These are phyloP conservation scores for Pygoscelis antarcticus DNA, from an alignment of 2,113 vertebrate genomes.

Conservation along the genomic window DNA sequence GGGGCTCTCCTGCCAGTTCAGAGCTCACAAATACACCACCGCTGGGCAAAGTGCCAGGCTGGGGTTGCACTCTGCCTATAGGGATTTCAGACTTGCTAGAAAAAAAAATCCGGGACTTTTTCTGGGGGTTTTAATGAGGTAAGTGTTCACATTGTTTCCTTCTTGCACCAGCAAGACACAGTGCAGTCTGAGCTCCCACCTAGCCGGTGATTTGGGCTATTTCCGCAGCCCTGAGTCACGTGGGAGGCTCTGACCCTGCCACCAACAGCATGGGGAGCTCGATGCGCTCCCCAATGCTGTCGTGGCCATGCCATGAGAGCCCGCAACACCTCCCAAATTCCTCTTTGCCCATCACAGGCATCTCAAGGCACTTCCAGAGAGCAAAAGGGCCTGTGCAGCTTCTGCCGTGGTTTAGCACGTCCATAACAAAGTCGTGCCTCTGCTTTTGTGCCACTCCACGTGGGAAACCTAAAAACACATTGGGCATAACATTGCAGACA, in stretches of 20 bases:
- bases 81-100: background rate
- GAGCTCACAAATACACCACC: rapidly evolving
- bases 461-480: background rate
- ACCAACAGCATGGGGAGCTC: rapidly evolving
- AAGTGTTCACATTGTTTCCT: rapidly evolving
- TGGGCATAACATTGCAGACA: background rate
- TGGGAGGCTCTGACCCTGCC: background rate
- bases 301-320: rapidly evolving
- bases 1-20: background rate
- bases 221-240: background rate
- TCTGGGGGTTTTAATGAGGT: background rate
- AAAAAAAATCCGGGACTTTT: background rate
- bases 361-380: background rate
- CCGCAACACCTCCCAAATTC: background rate
- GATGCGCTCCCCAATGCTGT: background rate
- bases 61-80: background rate
- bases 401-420: background rate
- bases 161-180: background rate
- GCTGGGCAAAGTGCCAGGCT: rapidly evolving
- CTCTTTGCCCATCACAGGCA: background rate
- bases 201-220: background rate
- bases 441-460: background rate
- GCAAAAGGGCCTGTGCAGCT: rapidly evolving
- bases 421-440: background rate
- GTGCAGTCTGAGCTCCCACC: background rate